Percentiles rank a stretch among this genome's conserved stretches.
phyloP scores from a whole-genome alignment of 2,113 vertebrate genomes.

The Litocranius walleri region DNA sequence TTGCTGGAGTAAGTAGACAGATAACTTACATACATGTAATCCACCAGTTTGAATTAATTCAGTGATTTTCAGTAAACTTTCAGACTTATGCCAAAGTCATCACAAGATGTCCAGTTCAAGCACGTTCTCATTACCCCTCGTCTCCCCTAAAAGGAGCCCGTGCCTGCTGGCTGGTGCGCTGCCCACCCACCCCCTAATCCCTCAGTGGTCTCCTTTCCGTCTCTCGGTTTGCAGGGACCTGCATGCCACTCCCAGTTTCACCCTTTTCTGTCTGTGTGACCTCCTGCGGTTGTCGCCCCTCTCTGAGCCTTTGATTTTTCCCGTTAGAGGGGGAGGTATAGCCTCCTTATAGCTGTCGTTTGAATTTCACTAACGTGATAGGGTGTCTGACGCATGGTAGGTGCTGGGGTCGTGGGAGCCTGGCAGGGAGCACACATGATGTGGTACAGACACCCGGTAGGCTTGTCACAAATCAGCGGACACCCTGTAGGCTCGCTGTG shows the following conservation, averaged over 20 bases:
- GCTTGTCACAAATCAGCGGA: too few species aligned
- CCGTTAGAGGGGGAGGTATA: background rate
- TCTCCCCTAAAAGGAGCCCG: background rate
- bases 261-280: background rate
- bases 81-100: background rate
- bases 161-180: background rate
- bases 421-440: accelerated
- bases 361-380: background rate
- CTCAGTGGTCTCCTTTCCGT: background rate
- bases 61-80: background rate
- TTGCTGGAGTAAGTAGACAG: background rate
- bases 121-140: background rate
- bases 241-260: background rate
- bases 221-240: background rate
- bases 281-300: background rate
- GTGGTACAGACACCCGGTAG: too few species aligned
- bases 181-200: accelerated
- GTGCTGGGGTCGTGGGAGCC: background rate
- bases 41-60: background rate
- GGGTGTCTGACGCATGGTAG: background rate
- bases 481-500: background rate
- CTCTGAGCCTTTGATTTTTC: background rate
- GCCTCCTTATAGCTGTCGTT: background rate
- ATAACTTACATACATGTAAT: background rate
- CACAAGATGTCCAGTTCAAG: background rate